Conservation (phyloP, 2,113 vertebrate genomes). For the Nyctereutes procyonoides region DNA sequence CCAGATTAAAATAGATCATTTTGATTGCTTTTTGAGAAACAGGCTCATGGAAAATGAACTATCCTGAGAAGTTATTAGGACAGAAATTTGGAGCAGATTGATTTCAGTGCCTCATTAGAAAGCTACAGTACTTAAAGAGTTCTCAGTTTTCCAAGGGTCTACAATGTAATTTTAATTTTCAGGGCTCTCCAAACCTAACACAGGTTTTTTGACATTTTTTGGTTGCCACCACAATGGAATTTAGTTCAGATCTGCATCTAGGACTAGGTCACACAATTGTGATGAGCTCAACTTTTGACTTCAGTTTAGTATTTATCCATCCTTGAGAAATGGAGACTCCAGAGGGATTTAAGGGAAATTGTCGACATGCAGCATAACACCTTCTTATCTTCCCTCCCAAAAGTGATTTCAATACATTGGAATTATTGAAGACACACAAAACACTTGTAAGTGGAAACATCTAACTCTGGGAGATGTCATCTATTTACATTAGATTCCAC, state of each 20-base stretch:
- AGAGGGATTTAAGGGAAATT: neutral
- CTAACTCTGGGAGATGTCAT: neutral
- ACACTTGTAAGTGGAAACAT: neutral
- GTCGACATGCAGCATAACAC: neutral
- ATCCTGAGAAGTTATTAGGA: slow-evolving; percentile 36
- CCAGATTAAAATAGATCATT: slow-evolving; percentile 46
- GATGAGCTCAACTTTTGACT: neutral
- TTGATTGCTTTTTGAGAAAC: slow-evolving; percentile 31
- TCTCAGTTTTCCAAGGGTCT: neutral
- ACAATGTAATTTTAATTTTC: slow-evolving; percentile 8
- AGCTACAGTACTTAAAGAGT: neutral
- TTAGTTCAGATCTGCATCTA: neutral
- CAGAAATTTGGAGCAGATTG: slow-evolving; percentile 35
- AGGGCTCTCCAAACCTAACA: neutral
- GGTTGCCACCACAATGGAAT: neutral
- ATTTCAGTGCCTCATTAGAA: neutral
- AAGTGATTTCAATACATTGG: neutral
- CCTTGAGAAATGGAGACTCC: neutral
- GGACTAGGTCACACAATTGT: neutral
- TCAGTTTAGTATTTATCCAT: neutral
- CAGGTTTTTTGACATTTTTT: neutral
- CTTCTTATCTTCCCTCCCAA: neutral
- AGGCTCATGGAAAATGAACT: slow-evolving; percentile 32
- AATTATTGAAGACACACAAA: neutral
- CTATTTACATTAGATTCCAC: neutral